phyloP scores from a whole-genome alignment of 2,797 vertebrate species.

The Emydoidea blandingii region DNA sequence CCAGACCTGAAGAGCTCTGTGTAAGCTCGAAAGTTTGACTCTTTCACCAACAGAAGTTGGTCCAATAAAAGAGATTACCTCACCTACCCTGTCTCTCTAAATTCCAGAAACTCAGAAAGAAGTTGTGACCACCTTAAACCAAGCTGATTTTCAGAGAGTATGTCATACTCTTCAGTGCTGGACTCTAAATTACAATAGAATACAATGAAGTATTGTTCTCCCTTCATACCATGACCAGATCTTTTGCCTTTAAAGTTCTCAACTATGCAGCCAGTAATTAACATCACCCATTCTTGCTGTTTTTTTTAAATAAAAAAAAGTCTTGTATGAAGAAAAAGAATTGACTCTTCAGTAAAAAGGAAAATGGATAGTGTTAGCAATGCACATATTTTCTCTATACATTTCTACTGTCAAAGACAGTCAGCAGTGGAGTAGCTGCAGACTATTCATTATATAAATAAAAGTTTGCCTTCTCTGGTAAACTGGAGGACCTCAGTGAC shows the following conservation, averaged over 20 bases:
- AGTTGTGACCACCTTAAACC: not conserved
- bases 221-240: too few species aligned
- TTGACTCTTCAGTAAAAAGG: not conserved
- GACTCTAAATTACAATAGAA: not conserved
- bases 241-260: not conserved
- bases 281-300: not conserved
- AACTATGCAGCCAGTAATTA: not conserved
- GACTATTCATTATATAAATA: not conserved
- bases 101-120: not conserved
- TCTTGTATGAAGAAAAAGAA: not conserved
- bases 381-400: not conserved
- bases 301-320: not conserved
- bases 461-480: not conserved
- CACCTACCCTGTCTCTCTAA: not conserved
- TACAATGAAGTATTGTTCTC: not conserved
- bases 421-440: not conserved
- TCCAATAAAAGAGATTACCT: not conserved
- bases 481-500: not conserved
- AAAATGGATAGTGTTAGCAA: not conserved
- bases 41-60: not conserved
- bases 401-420: not conserved
- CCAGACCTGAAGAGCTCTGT: not conserved
- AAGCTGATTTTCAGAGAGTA: not conserved
- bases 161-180: not conserved
- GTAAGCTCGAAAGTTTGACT: not conserved